A percentile compares a stretch with the other conserved stretches of the same genome.
These are phyloP conservation scores for Drosophila diplacantha DNA, from an alignment of 2,888 invertebrate genomes.

Conservation along the genomic window DNA sequence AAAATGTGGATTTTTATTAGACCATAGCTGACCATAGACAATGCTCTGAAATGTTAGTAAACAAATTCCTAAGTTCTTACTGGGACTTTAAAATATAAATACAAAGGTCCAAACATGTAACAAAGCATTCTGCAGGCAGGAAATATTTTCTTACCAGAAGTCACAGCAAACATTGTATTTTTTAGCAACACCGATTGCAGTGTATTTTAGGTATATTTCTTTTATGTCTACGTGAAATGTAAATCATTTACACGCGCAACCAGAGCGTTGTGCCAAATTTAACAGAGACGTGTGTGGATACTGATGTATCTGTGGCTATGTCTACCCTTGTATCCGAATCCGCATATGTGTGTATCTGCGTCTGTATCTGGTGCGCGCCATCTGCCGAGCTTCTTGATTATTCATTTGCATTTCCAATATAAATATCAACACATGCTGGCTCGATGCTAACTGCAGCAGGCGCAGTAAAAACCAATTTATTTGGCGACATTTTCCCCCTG, in stretches of 20 bases:
- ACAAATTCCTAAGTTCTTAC: neutral
- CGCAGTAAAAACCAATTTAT: slow-evolving; percentile 34
- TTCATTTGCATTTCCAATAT: slow-evolving; percentile 54
- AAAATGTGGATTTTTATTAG: neutral
- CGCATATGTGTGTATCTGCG: slow-evolving; percentile 38
- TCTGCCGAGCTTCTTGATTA: slow-evolving; percentile 59
- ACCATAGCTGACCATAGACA: neutral
- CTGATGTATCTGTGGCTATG: slow-evolving; percentile 10
- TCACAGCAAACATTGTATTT: no score
- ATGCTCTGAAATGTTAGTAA: neutral
- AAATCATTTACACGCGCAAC: slow-evolving; percentile 53
- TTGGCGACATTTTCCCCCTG: slow-evolving; percentile 58
- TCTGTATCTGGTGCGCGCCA: slow-evolving; percentile 48
- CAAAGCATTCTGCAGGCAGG: neutral
- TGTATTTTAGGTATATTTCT: slow-evolving; percentile 19
- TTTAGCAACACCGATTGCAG: no score
- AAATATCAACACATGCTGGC: slow-evolving; percentile 42
- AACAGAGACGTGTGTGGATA: slow-evolving; percentile 44
- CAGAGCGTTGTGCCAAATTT: slow-evolving; percentile 65
- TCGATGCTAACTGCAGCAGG: slow-evolving; percentile 34
- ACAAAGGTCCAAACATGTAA: neutral
- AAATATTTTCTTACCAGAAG: neutral
- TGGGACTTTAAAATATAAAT: neutral
- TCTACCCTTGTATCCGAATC: neutral
- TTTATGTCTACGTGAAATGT: slow-evolving; percentile 54